Percentiles rank a stretch among this genome's conserved stretches.
Evolutionary conservation across 2,888 invertebrate genomes (phyloP).

Genomic region (Choristoneura rosaceana): DNA sequence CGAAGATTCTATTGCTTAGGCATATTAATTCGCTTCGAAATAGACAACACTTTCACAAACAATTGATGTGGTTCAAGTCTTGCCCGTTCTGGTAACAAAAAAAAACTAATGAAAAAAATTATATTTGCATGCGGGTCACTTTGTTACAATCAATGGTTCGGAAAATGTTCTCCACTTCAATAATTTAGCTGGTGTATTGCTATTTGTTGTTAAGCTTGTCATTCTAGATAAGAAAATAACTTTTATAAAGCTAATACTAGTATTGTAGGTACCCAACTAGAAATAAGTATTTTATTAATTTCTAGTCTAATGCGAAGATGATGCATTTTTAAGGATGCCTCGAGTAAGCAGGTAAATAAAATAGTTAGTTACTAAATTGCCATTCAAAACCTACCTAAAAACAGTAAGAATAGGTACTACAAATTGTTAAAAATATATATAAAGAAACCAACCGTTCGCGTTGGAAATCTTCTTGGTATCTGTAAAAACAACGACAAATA

Average conservation of each 20-base stretch:
- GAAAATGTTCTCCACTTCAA: neutral
- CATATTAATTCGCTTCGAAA: neutral
- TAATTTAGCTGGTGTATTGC: no score
- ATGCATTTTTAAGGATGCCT: no score
- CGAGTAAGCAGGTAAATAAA: no score
- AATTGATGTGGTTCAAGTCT: neutral
- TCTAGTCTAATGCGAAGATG: no score
- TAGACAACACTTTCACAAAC: neutral
- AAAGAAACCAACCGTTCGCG: neutral
- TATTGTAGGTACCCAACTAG: no score
- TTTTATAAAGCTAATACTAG: no score
- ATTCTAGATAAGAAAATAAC: no score
- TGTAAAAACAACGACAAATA: slow-evolving; percentile 1
- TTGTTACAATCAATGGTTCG: neutral
- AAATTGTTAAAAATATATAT: neutral
- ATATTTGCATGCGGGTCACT: neutral
- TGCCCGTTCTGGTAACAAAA: neutral
- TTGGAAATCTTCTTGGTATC: slow-evolving; percentile 3
- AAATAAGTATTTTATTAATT: no score
- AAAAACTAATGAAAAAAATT: neutral
- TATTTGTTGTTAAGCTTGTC: no score
- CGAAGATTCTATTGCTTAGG: neutral
- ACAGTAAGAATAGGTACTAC: no score
- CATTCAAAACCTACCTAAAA: no score
- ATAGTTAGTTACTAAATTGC: no score